Evolutionary conservation across 2,113 vertebrate genomes (phyloP), one percentile per base, ranked within the genome.

Genomic region (Gasterosteus aculeatus): DNA sequence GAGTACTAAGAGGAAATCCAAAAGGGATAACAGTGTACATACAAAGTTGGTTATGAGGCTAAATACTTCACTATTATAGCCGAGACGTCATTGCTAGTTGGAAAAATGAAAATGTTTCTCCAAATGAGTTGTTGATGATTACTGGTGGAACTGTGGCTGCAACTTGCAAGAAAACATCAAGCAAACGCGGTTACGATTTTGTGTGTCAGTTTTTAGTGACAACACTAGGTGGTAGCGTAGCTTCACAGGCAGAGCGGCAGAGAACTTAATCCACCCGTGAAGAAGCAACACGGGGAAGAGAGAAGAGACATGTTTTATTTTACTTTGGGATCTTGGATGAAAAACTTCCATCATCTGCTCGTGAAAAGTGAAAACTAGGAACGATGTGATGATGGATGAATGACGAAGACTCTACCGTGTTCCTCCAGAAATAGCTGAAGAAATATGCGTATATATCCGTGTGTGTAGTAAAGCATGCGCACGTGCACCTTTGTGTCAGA

Each of bases 1-100:
- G 85, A 78, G 77, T 49, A 60, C 35, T n/a, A 12, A 60, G 70
- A 83, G 77, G 76, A 88, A 87, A 90, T 88, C 92, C 85, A 82
- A 26, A 67, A 76, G 66, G 80, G 88, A 90, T 89, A 49, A 83
- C 79, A 86, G 60, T 70, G 38, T 73, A 54, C 72, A 49, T 42
- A 67, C 3, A 22, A 62, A 22, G 41, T 8, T 35, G 15, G 47
- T 63, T 67, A 39, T 60, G 0, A 72, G 14, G 16, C 26, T 35
- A 15, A 70, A 70, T 53, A 60, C 11, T 58, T 22, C 11, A 42
- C 56, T 63, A 26, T 7, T 63, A 41, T 1, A 19, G 33, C 31
- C 16, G 44, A 38, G 65, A 57, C 3, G 10, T 35, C 18, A 47
- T 39, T 51, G 46, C 33, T 61, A 5, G 29, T 4, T 46, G 1